Base-by-base conservation (phyloP, 1,140 invertebrate genomes). In the Riptortus pedestris region DNA sequence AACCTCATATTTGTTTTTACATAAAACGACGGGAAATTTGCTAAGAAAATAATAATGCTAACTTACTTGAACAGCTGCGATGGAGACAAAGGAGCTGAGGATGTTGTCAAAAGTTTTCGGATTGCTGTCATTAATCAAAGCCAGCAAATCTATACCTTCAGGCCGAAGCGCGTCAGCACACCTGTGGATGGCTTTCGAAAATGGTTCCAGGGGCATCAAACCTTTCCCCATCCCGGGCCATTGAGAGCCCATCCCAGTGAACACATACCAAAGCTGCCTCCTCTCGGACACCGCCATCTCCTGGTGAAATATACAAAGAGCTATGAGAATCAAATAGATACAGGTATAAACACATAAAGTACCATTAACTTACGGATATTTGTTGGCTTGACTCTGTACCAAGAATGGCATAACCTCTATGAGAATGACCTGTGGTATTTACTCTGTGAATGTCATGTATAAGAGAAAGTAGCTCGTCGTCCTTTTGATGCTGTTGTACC, bases 221-320 rank as follows among this genome's bases (percentile, higher is more conserved):
- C 87, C 80, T 71, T 84, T 84, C 4, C 83, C 93, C 94, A 98
- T 98, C 65, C 91, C 91, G 43, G 85, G 78, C 94, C 94, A 98
- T 77, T 99, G 95, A 43, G 87, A 86, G 9, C 95, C 96, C 93
- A 98, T 97, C 31, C 95, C 96, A 58, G 93, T 88, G 76, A 95
- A 98, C 38, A 98, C 80, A 74, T 84, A 96, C 90, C 93, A 98
- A 26, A 98, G 75, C 0, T 93, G 93, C 26, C 89, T 81, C 66
- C 80, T 81, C 31, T 85, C 82, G 45, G 45, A 18, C n/a, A n/a
- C n/a, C n/a, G n/a, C n/a, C n/a, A n/a, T n/a, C n/a, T n/a, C n/a
- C n/a, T n/a, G n/a, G n/a, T n/a, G n/a, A n/a, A n/a, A n/a, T n/a
- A n/a, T n/a, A n/a, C n/a, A n/a, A n/a, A n/a, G n/a, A n/a, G n/a